Evolutionary conservation across 35 echinoderm and acorn worm species (phyloP).

Genomic region (Lytechinus pictus): DNA sequence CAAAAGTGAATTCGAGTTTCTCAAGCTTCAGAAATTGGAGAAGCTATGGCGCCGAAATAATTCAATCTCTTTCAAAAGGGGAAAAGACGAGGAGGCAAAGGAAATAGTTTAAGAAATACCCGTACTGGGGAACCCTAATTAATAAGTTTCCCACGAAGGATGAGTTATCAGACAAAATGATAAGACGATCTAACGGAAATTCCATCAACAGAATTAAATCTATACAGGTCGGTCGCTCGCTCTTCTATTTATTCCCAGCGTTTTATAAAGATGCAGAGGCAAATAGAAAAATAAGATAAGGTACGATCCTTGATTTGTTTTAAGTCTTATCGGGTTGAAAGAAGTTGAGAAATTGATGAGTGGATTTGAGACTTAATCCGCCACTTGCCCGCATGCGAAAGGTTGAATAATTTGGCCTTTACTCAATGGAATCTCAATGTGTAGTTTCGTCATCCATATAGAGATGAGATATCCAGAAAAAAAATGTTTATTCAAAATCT

Average conservation of each 20-base stretch:
- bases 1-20: background rate
- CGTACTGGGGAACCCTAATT: background rate
- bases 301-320: background rate
- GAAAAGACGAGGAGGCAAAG: background rate
- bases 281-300: background rate
- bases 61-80: background rate
- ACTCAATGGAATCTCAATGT: background rate
- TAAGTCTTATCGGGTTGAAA: background rate
- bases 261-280: background rate
- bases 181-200: background rate
- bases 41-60: background rate
- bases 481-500: background rate
- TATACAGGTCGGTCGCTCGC: background rate
- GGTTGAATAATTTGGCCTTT: slow-evolving; percentile 12
- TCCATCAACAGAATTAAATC: background rate
- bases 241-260: background rate
- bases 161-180: background rate
- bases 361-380: background rate
- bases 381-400: background rate
- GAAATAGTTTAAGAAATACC: background rate
- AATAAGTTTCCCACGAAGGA: background rate
- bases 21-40: background rate
- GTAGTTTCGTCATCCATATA: background rate
- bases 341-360: background rate
- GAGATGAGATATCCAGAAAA: background rate